These are phyloP conservation scores for Blastomussa wellsi DNA, from an alignment of 92 coral and sea anemone species.

Conservation along the genomic window DNA sequence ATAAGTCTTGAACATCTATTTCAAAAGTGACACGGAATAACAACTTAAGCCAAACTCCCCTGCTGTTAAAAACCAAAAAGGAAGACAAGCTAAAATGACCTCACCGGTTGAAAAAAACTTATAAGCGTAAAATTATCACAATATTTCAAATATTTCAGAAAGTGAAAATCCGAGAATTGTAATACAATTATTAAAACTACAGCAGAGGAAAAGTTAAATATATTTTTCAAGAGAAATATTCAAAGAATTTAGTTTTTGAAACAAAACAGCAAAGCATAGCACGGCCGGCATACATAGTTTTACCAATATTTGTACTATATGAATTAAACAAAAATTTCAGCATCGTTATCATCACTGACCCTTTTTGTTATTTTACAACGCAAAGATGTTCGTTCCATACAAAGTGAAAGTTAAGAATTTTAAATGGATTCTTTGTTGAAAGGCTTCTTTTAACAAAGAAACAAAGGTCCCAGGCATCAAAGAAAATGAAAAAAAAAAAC, in stretches of 20 bases:
- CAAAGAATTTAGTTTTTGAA: too few species aligned
- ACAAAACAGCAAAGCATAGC: too few species aligned
- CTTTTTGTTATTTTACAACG: too few species aligned
- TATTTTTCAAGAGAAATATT: too few species aligned
- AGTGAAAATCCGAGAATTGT: neutral
- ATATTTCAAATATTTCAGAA: neutral
- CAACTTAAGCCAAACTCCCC: neutral
- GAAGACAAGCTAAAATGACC: neutral
- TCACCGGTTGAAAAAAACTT: neutral
- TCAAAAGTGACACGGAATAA: neutral
- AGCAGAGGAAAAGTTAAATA: neutral
- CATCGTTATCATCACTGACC: too few species aligned
- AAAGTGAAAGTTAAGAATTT: too few species aligned
- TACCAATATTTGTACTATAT: too few species aligned
- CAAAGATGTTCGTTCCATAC: too few species aligned
- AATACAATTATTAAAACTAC: neutral
- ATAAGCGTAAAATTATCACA: neutral
- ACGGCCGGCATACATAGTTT: too few species aligned
- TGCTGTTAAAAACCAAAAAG: neutral
- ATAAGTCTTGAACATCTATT: neutral
- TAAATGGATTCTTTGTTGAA: neutral
- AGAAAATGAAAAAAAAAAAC: too few species aligned
- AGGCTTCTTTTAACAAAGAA: neutral
- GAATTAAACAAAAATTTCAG: too few species aligned
- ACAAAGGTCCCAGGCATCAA: neutral